Evolutionary conservation across 1,140 invertebrate genomes (phyloP), one percentile per base, ranked within the genome.

Genomic region (Stegodyphus mimosarum): DNA sequence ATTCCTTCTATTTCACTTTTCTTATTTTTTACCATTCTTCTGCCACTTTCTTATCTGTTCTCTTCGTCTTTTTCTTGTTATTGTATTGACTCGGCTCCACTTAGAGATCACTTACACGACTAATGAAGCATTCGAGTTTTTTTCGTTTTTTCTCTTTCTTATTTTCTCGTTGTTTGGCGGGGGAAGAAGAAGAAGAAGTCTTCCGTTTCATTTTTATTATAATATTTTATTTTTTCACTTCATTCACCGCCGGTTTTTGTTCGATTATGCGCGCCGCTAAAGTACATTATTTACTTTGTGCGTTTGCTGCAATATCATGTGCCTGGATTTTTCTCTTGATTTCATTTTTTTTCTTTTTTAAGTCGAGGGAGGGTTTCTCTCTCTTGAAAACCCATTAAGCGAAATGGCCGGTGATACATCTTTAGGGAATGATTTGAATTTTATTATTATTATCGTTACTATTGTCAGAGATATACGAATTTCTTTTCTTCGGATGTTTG

Each of bases 281-380:
- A 83, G 71, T 83, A 75, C 81, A 83, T 83, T 83, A 83, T 83
- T 83, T 83, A 75, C 81, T 83, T 83, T 75, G 81, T 83, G 72
- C 71, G 72, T 83, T 83, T 67, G 53, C 18, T 17, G 17, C 60
- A 74, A 53, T 83, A 75, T 75, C 75, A 78, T 78, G 64, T 49
- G 67, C 64, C 18, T 67, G 76, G 69, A 69, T 78, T 78, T 70
- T 52, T 15, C 6, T 67, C 15, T 80, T 80, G 55, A 71, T 71
- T 53, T 79, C 51, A 7, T 18, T 18, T n/a, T 79, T 76, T 50
- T 76, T 78, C 51, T 51, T 52, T 49, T 69, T 17, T 15, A 15
- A 60, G 55, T 60, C 15, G 15, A 15, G 55, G 10, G 49, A 18
- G 15, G 17, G 60, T 60, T 80, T 80, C 60, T 70, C 33, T 33